phyloP scores from a whole-genome alignment of 1,140 invertebrate genomes.

The Aricia agestis region DNA sequence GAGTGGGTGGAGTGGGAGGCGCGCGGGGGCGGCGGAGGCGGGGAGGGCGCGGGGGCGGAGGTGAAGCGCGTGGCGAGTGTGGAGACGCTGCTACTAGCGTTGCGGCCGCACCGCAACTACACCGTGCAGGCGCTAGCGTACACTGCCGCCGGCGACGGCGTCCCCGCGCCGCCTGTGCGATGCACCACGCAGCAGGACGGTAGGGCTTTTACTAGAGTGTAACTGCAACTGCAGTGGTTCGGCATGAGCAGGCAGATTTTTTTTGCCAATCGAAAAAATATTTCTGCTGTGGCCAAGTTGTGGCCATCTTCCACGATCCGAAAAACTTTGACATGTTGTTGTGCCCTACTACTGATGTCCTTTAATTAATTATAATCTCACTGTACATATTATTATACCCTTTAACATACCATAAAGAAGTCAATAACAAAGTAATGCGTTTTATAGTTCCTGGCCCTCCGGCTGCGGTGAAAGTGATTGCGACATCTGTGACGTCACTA shows the following conservation, averaged over 20 bases:
- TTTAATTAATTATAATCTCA: too few relatives aligned
- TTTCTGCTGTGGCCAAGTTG: too few relatives aligned
- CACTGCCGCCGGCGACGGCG: slow-evolving; percentile 89
- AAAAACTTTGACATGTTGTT: too few relatives aligned
- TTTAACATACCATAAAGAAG: too few relatives aligned
- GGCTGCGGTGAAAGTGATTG: slow-evolving; percentile 87
- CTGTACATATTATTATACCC: too few relatives aligned
- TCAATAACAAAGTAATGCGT: not conserved
- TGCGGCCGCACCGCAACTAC: slow-evolving; percentile 87
- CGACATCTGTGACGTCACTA: slow-evolving; percentile 86
- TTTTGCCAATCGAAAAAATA: too few relatives aligned
- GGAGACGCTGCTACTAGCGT: slow-evolving; percentile 84
- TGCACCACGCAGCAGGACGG: slow-evolving; percentile 90
- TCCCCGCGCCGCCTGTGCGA: slow-evolving; percentile 84
- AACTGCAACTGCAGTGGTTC: too few relatives aligned
- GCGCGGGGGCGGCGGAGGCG: slow-evolving; percentile 39
- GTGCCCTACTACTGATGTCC: too few relatives aligned
- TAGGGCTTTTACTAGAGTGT: slow-evolving; percentile 38
- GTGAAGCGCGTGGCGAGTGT: slow-evolving; percentile 86
- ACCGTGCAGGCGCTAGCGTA: slow-evolving; percentile 91
- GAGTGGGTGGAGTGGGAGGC: slow-evolving; percentile 70
- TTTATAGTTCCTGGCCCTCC: slow-evolving; percentile 86
- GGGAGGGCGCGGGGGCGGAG: slow-evolving; percentile 67
- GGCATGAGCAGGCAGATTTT: too few relatives aligned
- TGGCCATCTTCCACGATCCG: too few relatives aligned